Evolutionary conservation across 2,888 invertebrate species (phyloP).

Genomic region (Barypeithes pellucidus): DNA sequence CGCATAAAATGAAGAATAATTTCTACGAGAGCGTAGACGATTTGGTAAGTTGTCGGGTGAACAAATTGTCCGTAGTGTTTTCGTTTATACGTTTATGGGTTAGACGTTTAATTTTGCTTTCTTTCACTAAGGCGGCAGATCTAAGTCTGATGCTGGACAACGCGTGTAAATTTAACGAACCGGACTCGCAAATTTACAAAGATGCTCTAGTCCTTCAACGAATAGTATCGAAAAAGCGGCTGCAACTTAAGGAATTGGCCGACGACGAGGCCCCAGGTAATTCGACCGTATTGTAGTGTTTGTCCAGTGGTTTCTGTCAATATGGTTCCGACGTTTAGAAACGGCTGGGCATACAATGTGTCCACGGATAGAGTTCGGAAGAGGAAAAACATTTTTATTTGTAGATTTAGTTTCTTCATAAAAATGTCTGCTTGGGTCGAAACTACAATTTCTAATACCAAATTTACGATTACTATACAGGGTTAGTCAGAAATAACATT

Average conservation of each 20-base stretch:
- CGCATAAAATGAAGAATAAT: slow-evolving; percentile 85
- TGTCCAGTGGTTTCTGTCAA: no score
- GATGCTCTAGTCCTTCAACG: slow-evolving; percentile 95
- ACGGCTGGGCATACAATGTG: no score
- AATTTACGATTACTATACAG: no score
- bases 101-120: slow-evolving; percentile 1
- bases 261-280: slow-evolving; percentile 81
- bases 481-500: no score
- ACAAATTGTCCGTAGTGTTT: no score
- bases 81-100: not conserved
- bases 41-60: slow-evolving; percentile 72
- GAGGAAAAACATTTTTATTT: no score
- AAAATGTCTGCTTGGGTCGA: no score
- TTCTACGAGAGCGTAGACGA: slow-evolving; percentile 89
- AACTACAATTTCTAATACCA: no score
- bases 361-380: no score
- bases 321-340: no score
- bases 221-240: slow-evolving; percentile 92
- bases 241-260: slow-evolving; percentile 82
- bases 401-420: no score
- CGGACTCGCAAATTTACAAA: slow-evolving; percentile 97
- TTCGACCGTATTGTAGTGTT: no score
- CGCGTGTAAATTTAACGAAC: slow-evolving; percentile 97
- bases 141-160: slow-evolving; percentile 96
- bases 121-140: slow-evolving; percentile 75